Conservation (phyloP, 2,797 vertebrate genomes). For the Bovichtus diacanthus region DNA sequence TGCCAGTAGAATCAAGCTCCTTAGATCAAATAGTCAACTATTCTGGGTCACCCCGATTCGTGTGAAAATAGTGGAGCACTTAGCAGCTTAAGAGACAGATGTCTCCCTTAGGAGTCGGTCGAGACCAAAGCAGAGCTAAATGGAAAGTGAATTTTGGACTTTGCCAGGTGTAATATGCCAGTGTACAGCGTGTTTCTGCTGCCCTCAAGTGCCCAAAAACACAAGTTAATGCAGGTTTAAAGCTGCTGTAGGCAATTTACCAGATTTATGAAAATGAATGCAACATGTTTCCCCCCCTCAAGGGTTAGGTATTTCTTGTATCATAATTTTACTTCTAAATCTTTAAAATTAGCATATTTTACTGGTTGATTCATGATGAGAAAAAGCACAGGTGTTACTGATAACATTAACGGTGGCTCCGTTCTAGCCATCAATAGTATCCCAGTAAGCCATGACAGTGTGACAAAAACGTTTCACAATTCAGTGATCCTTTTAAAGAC, state of each 20-base stretch:
- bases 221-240: too few species aligned
- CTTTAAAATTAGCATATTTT: background rate
- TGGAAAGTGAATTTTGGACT: background rate
- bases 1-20: too few species aligned
- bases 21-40: background rate
- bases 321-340: background rate
- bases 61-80: background rate
- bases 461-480: background rate
- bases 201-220: background rate
- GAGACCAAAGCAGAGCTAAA: slow-evolving; percentile 1
- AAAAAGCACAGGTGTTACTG: background rate
- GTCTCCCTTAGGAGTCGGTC: background rate
- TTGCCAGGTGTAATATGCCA: too few species aligned
- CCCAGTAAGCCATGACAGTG: background rate
- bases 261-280: background rate
- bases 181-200: background rate
- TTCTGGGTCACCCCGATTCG: background rate
- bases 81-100: background rate
- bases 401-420: background rate
- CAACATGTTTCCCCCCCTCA: background rate
- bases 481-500: background rate
- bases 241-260: too few species aligned
- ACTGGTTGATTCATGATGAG: background rate
- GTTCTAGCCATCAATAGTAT: too few species aligned
- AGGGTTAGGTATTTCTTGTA: background rate